phyloP scores from a whole-genome alignment of 2,797 vertebrate species.

The Rallus crepitans region DNA sequence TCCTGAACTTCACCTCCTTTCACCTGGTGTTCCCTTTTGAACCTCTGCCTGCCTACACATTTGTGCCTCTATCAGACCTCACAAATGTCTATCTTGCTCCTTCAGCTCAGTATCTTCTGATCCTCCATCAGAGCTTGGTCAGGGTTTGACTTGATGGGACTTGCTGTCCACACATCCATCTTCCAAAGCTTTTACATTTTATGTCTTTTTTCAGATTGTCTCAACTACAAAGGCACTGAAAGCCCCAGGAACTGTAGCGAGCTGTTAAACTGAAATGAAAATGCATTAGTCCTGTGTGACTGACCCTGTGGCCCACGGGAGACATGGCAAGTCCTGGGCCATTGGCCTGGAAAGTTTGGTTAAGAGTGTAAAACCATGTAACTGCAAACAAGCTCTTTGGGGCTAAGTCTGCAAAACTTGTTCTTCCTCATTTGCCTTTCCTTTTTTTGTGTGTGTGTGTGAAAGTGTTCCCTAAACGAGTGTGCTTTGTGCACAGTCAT shows the following conservation, averaged over 20 bases:
- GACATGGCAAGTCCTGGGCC: not conserved
- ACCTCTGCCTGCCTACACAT: not conserved
- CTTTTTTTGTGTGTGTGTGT: not conserved
- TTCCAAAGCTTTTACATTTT: not conserved
- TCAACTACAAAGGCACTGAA: not conserved
- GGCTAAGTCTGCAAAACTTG: not conserved
- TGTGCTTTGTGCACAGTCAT: conserved; percentile 29
- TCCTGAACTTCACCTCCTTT: not conserved
- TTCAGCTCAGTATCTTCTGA: not conserved
- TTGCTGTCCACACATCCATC: not conserved
- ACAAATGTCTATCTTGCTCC: not conserved
- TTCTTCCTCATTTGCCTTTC: not conserved
- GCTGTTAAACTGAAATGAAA: not conserved
- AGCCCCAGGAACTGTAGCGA: not conserved
- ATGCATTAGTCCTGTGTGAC: not conserved
- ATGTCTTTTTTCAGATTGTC: not conserved
- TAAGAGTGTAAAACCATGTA: not conserved
- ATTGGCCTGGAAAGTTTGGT: not conserved
- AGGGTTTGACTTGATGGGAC: not conserved
- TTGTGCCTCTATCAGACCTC: not conserved
- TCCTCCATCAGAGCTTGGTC: not conserved
- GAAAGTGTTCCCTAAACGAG: not conserved
- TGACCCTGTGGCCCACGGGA: not conserved
- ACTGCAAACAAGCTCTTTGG: not conserved
- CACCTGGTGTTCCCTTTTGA: not conserved